Conservation (phyloP, 2,113 vertebrate species). For the Phylloscopus trochilus region DNA sequence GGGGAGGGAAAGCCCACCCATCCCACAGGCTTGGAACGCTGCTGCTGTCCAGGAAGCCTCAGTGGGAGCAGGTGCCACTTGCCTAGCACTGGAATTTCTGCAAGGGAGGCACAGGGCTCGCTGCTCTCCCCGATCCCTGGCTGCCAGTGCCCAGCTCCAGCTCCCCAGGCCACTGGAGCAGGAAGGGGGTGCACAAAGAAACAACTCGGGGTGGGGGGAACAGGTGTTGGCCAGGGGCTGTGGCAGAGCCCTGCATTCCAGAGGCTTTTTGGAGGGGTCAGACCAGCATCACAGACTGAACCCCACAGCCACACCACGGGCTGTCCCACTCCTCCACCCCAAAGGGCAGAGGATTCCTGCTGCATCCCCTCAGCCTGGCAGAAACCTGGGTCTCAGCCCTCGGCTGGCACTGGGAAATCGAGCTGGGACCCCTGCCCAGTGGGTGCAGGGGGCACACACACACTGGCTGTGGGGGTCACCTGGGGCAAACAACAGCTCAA, state of each 20-base stretch:
- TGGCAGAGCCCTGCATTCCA: background rate
- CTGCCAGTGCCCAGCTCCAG: background rate
- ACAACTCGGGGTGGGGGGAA: accelerated
- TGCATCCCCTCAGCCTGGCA: background rate
- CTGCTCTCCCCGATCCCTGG: background rate
- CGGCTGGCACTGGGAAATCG: accelerated
- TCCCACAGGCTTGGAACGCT: background rate
- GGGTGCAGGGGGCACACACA: accelerated
- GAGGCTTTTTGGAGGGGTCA: background rate
- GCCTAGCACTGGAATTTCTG: background rate
- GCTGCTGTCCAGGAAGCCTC: background rate
- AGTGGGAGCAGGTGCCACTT: background rate
- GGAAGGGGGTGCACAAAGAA: background rate
- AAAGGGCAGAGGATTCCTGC: background rate
- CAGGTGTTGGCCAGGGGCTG: background rate
- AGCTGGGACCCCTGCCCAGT: background rate
- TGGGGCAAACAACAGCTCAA: background rate
- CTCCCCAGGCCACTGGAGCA: accelerated
- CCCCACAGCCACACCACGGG: background rate
- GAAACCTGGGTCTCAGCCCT: background rate
- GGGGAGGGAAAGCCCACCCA: background rate
- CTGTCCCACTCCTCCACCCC: background rate
- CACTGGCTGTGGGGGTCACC: background rate
- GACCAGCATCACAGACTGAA: accelerated
- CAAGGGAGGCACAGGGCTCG: background rate